Evolutionary conservation across 1,140 invertebrate genomes (phyloP).

Genomic region (Spodoptera frugiperda): DNA sequence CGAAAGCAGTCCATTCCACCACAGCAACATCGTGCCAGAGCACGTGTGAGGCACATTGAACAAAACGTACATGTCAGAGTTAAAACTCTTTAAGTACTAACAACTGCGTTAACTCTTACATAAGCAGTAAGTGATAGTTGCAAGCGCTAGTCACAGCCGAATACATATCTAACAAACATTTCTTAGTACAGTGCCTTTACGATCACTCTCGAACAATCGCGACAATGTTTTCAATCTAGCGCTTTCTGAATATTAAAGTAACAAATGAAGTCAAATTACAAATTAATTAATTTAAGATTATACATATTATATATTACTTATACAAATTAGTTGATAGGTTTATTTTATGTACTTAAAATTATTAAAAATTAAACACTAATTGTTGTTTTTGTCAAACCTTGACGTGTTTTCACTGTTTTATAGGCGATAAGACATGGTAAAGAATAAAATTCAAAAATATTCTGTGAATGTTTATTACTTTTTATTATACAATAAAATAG

Average conservation of each 20-base stretch:
- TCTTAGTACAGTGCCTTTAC: conserved; percentile 75
- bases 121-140: conserved; percentile 83
- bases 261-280: conserved; percentile 84
- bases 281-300: conserved; percentile 85
- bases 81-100: conserved; percentile 70
- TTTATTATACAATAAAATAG: too few relatives aligned
- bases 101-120: conserved; percentile 79
- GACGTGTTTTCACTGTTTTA: neutral
- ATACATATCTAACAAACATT: conserved; percentile 70
- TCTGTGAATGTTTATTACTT: too few relatives aligned
- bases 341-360: conserved; percentile 86
- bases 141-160: conserved; percentile 80
- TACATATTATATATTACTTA: conserved; percentile 86
- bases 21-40: conserved; percentile 88
- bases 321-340: conserved; percentile 86
- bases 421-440: too few relatives aligned
- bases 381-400: conserved; percentile 62
- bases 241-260: conserved; percentile 80
- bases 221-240: conserved; percentile 75
- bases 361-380: conserved; percentile 83
- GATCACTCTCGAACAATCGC: conserved; percentile 69
- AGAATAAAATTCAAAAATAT: too few relatives aligned
- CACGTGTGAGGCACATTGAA: conserved; percentile 84
- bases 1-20: conserved; percentile 88
- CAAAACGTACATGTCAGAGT: conserved; percentile 61